These are phyloP conservation scores for Trichomycterus rosablanca DNA, from an alignment of 2,113 vertebrate genomes.

Conservation along the genomic window DNA sequence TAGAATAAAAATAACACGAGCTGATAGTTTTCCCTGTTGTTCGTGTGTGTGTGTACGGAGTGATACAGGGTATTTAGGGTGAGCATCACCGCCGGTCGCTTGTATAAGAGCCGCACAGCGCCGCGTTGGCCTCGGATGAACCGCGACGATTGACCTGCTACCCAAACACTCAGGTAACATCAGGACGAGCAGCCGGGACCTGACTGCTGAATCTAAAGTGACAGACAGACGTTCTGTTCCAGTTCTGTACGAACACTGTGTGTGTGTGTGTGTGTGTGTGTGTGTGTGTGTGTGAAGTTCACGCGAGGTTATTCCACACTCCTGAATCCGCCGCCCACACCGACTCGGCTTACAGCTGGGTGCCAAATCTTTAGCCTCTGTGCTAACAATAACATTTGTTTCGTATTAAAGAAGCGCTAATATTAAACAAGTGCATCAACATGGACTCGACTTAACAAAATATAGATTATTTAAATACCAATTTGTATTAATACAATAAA, in stretches of 20 bases:
- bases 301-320: neutral
- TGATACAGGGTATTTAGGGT: neutral
- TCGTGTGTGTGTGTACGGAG: neutral
- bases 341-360: slow-evolving; percentile 2
- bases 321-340: neutral
- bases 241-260: neutral
- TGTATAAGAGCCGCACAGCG: slow-evolving; percentile 9
- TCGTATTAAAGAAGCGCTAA: neutral
- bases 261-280: neutral
- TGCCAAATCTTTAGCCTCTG: neutral
- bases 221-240: neutral
- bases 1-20: neutral
- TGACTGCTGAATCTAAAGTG: slow-evolving; percentile 15
- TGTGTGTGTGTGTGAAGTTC: slow-evolving; percentile 13
- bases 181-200: neutral
- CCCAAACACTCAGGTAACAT: slow-evolving; percentile 20
- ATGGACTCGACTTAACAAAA: too few species aligned
- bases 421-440: neutral
- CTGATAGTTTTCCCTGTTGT: too few species aligned
- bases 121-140: slow-evolving; percentile 18
- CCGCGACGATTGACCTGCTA: too few species aligned
- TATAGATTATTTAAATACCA: too few species aligned
- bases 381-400: slow-evolving; percentile 2
- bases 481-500: too few species aligned
- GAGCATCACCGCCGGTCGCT: neutral